Base-by-base conservation (phyloP, 2,797 vertebrate species). In the Rhinophrynus dorsalis region DNA sequence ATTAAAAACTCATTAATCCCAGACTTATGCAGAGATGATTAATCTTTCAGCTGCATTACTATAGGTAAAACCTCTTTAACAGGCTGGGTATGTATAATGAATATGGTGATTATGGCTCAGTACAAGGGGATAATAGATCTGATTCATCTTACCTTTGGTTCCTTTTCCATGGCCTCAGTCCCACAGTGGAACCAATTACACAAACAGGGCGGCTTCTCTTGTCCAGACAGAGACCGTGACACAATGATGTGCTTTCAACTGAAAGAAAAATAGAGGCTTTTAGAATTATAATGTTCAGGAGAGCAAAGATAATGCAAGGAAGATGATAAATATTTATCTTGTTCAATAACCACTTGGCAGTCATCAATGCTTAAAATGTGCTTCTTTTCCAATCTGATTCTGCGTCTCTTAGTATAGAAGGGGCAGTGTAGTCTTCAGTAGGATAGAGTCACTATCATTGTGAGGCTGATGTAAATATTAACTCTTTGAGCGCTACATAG, bases 1-100 rank as follows among this genome's bases (percentile, higher is more conserved):
- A 72, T 72, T 72, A 72, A 72, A 62, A 72, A 52, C 29, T 23
- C 44, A 66, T 65, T 59, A 66, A 61, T 27, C 30, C 33, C n/a
- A 38, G 29, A 44, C 51, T 66, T 44, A 67, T 66, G 30, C 35
- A 37, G 26, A 60, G 21, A 20, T 35, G 17, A 66, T 54, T 35
- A 57, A 52, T 44, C 62, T 59, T 57, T 42, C 62, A 33, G 32
- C 20, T 12, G n/a, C 52, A 65, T 58, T 70, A 63, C 40, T 55
- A 21, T 35, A 58, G 27, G 21, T 59, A 24, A 72, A 51, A 26
- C 44, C 30, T 24, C 54, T 59, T 54, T 27, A 57, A 27, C 24
- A 55, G 32, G 30, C 59, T 63, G 30, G 7, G 27, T 40, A 72
- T 58, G 33, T 52, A 44, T 72, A 52, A 72, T 72, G 24, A 66